These are phyloP conservation scores for Melangyna quadrimaculata DNA, from an alignment of 2,888 invertebrate species.

Conservation along the genomic window DNA sequence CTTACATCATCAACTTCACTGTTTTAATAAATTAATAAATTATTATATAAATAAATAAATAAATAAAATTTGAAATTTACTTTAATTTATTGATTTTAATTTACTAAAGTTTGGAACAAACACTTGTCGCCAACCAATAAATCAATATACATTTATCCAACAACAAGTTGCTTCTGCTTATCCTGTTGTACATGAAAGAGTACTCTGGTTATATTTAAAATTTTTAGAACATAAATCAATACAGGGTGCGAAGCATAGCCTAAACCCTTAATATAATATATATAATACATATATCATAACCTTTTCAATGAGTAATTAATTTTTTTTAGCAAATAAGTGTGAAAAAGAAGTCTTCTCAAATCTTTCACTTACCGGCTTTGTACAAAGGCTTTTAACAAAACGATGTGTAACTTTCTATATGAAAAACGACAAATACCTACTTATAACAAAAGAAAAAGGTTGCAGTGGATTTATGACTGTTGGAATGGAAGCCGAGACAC, in stretches of 20 bases:
- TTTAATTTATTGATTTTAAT: neutral
- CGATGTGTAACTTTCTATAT: slow-evolving; percentile 82
- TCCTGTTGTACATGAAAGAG: slow-evolving; percentile 86
- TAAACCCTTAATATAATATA: too few relatives aligned
- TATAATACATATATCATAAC: too few relatives aligned
- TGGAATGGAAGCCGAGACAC: slow-evolving; percentile 81
- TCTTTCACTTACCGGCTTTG: slow-evolving; percentile 81
- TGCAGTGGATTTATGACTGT: slow-evolving; percentile 82
- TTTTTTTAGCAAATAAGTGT: slow-evolving; percentile 76
- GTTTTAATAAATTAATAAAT: neutral
- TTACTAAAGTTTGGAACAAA: slow-evolving; percentile 79
- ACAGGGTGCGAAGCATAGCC: slow-evolving; percentile 75
- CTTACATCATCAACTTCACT: too few relatives aligned
- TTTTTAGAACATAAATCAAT: slow-evolving; percentile 85
- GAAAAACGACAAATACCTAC: slow-evolving; percentile 80
- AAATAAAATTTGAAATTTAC: too few relatives aligned
- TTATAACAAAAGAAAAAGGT: slow-evolving; percentile 81
- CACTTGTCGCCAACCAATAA: slow-evolving; percentile 77
- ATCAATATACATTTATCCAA: slow-evolving; percentile 74
- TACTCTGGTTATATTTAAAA: slow-evolving; percentile 84
- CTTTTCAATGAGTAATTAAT: neutral
- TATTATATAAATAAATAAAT: too few relatives aligned
- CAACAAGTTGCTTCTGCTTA: slow-evolving; percentile 83
- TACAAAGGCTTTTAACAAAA: slow-evolving; percentile 82
- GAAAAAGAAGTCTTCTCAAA: slow-evolving; percentile 80